Percentiles rank a stretch among this genome's conserved stretches.
Evolutionary conservation across 1,140 invertebrate genomes (phyloP).

Genomic region (Copidosoma floridanum): DNA sequence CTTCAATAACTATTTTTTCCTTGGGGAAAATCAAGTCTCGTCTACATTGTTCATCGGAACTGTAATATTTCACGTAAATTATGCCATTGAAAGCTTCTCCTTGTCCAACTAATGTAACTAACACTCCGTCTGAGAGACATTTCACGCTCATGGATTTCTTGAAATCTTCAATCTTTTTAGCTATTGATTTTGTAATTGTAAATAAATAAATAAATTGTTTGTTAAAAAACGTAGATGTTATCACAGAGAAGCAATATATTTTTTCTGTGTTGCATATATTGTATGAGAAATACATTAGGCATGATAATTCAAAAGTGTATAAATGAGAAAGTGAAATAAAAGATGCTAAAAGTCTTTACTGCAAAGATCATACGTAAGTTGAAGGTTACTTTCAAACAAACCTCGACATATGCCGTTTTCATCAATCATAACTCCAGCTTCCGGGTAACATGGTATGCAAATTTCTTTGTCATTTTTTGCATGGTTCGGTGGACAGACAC

Average conservation of each 20-base stretch:
- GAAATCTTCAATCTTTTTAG: conserved; percentile 62
- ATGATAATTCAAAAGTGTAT: background rate
- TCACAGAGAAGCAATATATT: no score
- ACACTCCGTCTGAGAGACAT: conserved; percentile 88
- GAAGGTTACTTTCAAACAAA: no score
- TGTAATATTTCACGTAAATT: conserved; percentile 91
- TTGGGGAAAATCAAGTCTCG: conserved; percentile 46
- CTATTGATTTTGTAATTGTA: background rate
- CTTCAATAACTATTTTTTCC: conserved; percentile 58
- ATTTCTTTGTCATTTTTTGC: conserved; percentile 73
- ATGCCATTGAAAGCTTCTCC: conserved; percentile 85
- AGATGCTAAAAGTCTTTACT: no score
- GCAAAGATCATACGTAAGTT: no score
- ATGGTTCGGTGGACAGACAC: conserved; percentile 73
- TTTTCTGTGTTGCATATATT: background rate
- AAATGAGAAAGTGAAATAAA: background rate
- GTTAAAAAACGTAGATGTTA: no score
- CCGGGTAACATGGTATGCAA: conserved; percentile 57
- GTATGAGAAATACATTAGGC: background rate
- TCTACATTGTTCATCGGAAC: conserved; percentile 87
- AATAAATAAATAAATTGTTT: no score
- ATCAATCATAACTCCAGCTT: conserved; percentile 17
- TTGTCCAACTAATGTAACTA: conserved; percentile 67
- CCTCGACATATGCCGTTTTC: conserved; percentile 21
- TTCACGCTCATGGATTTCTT: conserved; percentile 81